phyloP scores from a whole-genome alignment of 2,888 invertebrate species.

The Drosophila algonquin region DNA sequence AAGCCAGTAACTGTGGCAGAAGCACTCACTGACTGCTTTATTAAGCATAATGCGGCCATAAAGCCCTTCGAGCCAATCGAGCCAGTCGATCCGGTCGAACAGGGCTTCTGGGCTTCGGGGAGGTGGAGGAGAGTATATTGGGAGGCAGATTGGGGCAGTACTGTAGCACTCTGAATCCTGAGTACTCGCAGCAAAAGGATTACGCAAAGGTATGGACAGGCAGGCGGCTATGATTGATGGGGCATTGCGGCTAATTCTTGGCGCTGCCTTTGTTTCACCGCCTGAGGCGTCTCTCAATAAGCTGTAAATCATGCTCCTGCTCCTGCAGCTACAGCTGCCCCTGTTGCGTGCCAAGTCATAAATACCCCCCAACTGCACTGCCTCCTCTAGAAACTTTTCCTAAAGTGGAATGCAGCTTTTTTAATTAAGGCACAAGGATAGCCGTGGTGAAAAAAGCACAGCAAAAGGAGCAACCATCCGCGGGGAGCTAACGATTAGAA shows the following conservation, averaged over 20 bases:
- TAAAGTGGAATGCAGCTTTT: conserved; percentile 66
- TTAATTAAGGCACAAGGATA: conserved; percentile 68
- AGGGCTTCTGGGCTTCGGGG: not conserved
- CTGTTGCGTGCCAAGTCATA: conserved; percentile 76
- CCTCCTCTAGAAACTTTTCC: conserved; percentile 34
- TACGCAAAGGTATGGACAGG: conserved; percentile 43
- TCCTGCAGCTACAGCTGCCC: not conserved
- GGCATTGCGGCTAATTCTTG: conserved; percentile 77
- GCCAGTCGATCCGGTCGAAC: conserved; percentile 43
- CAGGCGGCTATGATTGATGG: conserved; percentile 65
- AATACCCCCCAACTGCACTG: conserved; percentile 53
- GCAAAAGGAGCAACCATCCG: conserved; percentile 15
- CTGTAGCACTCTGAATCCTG: conserved; percentile 18
- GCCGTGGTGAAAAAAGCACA: conserved; percentile 22
- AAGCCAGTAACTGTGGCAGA: conserved; percentile 33
- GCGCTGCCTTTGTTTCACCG: conserved; percentile 68
- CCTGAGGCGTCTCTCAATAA: conserved; percentile 62
- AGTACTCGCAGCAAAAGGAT: conserved; percentile 42
- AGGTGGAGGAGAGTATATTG: not conserved
- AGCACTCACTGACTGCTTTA: conserved; percentile 53
- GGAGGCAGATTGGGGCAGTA: conserved; percentile 11
- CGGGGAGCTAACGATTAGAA: conserved; percentile 7
- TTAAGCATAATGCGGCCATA: conserved; percentile 78
- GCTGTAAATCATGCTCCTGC: conserved; percentile 67
- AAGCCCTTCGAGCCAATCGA: conserved; percentile 67